Evolutionary conservation across 2,888 invertebrate species (phyloP).

Genomic region (Venustoraphidia nigricollis): DNA sequence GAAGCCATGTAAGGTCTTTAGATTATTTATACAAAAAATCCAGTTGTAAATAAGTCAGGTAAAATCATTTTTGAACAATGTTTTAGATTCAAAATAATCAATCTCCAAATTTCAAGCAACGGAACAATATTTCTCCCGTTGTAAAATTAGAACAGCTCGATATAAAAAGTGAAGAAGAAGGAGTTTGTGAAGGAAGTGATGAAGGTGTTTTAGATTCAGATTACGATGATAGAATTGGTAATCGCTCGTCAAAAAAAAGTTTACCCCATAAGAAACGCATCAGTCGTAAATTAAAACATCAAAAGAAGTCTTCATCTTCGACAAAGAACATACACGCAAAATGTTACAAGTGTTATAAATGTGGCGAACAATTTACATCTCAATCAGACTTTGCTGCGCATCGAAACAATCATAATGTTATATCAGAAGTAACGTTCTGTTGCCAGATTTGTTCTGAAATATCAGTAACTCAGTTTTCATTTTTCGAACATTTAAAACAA

Average conservation of each 20-base stretch:
- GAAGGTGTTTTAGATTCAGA: slow-evolving; percentile 24
- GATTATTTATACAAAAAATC: too few species aligned
- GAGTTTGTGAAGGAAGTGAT: slow-evolving; percentile 19
- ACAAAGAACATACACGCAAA: slow-evolving; percentile 21
- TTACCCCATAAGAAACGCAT: slow-evolving; percentile 79
- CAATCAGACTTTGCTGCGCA: slow-evolving; percentile 27
- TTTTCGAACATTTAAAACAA: slow-evolving; percentile 72
- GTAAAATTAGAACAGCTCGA: slow-evolving; percentile 19
- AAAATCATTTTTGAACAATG: too few species aligned
- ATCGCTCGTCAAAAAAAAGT: slow-evolving; percentile 39
- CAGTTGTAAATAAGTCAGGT: too few species aligned
- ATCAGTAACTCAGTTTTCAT: slow-evolving; percentile 62
- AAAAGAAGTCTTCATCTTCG: slow-evolving; percentile 16
- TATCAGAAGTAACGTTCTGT: slow-evolving; percentile 32
- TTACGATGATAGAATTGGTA: slow-evolving; percentile 18
- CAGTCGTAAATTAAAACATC: slow-evolving; percentile 52
- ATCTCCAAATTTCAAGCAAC: slow-evolving; percentile 20
- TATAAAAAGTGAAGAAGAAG: slow-evolving; percentile 27
- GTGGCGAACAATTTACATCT: slow-evolving; percentile 28
- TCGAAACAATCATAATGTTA: slow-evolving; percentile 30
- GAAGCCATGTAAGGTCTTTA: too few species aligned
- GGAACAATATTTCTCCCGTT: too few species aligned
- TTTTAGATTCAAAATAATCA: slow-evolving; percentile 17
- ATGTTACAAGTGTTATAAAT: slow-evolving; percentile 28
- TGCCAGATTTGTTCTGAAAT: slow-evolving; percentile 69